A percentile compares a stretch with the other conserved stretches of the same genome.
Conservation (phyloP, 2,113 vertebrate genomes). For the Suricata suricatta region DNA sequence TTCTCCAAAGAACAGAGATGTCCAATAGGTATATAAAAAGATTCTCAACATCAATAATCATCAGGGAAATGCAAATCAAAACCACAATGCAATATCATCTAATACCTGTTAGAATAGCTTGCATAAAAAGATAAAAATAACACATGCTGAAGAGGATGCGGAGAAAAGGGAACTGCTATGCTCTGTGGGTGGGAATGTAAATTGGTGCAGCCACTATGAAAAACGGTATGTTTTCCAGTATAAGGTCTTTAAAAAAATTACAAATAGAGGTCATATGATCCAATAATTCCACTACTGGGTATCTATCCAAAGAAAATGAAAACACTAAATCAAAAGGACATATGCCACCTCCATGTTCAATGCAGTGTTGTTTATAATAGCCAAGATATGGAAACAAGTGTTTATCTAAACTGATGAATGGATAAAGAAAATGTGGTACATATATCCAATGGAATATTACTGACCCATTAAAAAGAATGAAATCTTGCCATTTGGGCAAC, state of each 20-base stretch:
- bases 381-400: neutral
- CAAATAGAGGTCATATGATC: neutral
- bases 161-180: neutral
- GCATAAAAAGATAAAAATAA: neutral
- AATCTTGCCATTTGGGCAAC: neutral
- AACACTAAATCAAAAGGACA: neutral
- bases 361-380: neutral
- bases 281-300: neutral
- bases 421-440: neutral
- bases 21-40: neutral
- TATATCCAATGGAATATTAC: neutral
- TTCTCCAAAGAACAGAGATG: neutral
- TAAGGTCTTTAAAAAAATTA: neutral
- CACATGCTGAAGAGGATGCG: neutral
- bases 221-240: neutral
- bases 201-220: neutral
- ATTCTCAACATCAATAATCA: neutral
- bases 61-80: neutral
- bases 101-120: neutral
- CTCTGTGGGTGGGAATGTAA: neutral
- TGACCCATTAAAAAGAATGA: neutral
- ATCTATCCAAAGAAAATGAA: neutral
- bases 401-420: neutral
- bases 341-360: neutral
- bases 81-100: neutral